phyloP scores from a whole-genome alignment of 2,888 invertebrate species.

The Amblyjoppa proteus region DNA sequence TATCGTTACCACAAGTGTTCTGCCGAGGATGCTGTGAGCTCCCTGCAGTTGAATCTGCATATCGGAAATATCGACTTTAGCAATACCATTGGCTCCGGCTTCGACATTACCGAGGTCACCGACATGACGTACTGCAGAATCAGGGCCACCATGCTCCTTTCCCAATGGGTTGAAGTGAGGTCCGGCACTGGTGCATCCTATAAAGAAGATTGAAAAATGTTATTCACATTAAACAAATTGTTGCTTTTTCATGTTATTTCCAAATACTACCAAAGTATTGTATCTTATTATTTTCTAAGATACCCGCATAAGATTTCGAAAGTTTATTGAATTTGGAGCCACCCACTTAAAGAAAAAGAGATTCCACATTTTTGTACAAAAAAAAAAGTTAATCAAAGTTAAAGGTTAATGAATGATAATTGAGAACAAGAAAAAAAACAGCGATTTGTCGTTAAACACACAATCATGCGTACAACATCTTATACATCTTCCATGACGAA shows the following conservation, averaged over 20 bases:
- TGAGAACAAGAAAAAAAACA: not conserved
- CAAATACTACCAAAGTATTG: not conserved
- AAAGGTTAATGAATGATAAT: not conserved
- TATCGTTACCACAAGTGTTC: conserved; percentile 90
- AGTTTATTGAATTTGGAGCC: no score
- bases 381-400: not conserved
- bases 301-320: no score
- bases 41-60: conserved; percentile 89
- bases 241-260: not conserved
- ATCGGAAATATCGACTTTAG: conserved; percentile 89
- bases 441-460: not conserved
- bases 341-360: no score
- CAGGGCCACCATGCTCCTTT: conserved; percentile 94
- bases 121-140: conserved; percentile 90
- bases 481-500: not conserved
- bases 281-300: not conserved
- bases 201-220: conserved; percentile 5
- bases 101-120: conserved; percentile 96
- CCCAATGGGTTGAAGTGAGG: conserved; percentile 95
- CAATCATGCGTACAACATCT: not conserved
- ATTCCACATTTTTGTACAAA: not conserved
- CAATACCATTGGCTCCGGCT: conserved; percentile 88
- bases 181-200: conserved; percentile 95
- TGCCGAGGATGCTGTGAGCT: conserved; percentile 92
- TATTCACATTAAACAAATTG: not conserved